Base-by-base conservation (phyloP, 1,140 invertebrate species). In the Cyclargus thomasi region DNA sequence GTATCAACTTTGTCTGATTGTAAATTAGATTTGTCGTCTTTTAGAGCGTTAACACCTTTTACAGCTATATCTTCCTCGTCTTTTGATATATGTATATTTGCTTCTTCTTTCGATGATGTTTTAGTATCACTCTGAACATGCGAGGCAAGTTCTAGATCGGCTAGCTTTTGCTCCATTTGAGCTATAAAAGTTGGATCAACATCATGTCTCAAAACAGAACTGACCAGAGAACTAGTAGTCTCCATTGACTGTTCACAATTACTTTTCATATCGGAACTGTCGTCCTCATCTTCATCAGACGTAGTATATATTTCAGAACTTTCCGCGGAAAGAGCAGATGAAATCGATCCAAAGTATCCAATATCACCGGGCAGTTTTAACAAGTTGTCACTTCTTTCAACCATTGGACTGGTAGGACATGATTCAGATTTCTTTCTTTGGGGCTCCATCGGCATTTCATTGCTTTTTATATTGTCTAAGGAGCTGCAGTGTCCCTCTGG, bases 151-250 rank as follows among this genome's bases (percentile, higher is more conserved):
- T 85, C 75, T 2, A 88, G 73, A n/a, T 71, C 70, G 53, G 77
- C 79, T 18, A 86, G 72, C 72, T 90, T 91, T 73, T 75, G 84
- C 36, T 90, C 85, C 85, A 91, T 86, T 67, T 88, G 81, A 14
- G 80, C 82, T 29, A 90, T 82, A 18, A 88, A 76, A 29, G 73
- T 71, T 29, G 78, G 81, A 75, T 90, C 74, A 1, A 85, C 72
- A 53, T 85, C 79, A 39, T 90, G 77, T 63, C 81, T 87, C 47
- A 91, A 69, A 23, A 93, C 91, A 20, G 91, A 91, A 72, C 91
- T 88, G 3, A 93, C 89, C 65, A 93, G 88, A 62, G 90, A 91
- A 73, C 91, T 92, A 3, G 92, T 91, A 47, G 86, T 93, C 74
- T 93, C 92, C 36, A 88, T 73, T 66, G 86, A 79, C 55, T 74